Conservation (phyloP, 2,888 invertebrate species). For the Autographa gamma region DNA sequence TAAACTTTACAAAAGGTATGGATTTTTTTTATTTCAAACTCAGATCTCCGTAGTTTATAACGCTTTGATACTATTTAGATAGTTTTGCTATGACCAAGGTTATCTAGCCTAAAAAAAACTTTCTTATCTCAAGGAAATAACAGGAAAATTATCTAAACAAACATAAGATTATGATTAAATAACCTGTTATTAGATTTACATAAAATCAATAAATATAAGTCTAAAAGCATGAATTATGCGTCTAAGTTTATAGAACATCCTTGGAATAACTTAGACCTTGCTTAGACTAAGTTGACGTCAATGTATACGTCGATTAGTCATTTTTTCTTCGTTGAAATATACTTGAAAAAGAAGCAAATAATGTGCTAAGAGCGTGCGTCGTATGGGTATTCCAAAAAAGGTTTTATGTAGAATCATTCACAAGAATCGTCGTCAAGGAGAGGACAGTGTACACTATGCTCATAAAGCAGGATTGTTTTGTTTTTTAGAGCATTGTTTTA, state of each 20-base stretch:
- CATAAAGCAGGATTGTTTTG: too few relatives aligned
- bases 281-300: conserved; percentile 3
- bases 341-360: conserved; percentile 14
- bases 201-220: background rate
- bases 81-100: too few relatives aligned
- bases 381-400: conserved; percentile 15
- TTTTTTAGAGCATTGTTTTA: too few relatives aligned
- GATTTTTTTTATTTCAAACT: too few relatives aligned
- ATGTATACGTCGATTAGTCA: conserved; percentile 22
- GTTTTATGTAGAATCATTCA: background rate
- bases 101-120: background rate
- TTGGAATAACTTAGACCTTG: background rate
- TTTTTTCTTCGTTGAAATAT: conserved; percentile 26
- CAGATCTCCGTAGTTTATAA: too few relatives aligned
- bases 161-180: background rate
- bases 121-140: background rate
- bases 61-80: too few relatives aligned
- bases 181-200: background rate
- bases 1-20: too few relatives aligned
- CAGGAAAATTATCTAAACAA: background rate
- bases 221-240: background rate
- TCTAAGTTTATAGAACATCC: background rate
- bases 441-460: background rate
- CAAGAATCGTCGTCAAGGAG: background rate
- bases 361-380: conserved; percentile 9